These are phyloP conservation scores for Pangasianodon gigas DNA, from an alignment of 2,113 vertebrate species.

Conservation along the genomic window DNA sequence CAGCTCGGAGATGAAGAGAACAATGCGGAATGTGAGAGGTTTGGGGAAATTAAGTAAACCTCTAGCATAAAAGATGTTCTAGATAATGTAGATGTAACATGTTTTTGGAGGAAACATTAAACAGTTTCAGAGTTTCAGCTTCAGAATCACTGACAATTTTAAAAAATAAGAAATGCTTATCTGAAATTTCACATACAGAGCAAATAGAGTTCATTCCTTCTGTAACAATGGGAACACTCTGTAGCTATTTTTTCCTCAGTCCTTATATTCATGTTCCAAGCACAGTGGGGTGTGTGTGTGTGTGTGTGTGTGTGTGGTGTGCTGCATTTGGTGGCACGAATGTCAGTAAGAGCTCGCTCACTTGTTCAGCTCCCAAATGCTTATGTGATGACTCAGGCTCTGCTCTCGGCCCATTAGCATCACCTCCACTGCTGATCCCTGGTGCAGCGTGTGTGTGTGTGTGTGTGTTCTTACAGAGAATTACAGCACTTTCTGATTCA, in stretches of 20 bases:
- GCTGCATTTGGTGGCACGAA: not conserved
- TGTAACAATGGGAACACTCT: not conserved
- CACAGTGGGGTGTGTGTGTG: not conserved
- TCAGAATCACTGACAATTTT: not conserved
- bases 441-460: not conserved
- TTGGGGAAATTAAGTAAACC: too few relatives aligned
- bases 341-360: constrained; percentile 15
- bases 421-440: constrained; percentile 15
- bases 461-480: not conserved
- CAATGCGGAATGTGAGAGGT: too few relatives aligned
- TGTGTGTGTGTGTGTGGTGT: constrained; percentile 2
- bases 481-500: constrained; percentile 29
- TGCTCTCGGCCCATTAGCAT: not conserved
- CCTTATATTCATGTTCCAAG: not conserved
- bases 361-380: constrained; percentile 24
- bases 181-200: not conserved
- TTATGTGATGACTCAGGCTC: constrained; percentile 29
- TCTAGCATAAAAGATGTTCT: not conserved
- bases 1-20: too few relatives aligned
- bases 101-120: not conserved
- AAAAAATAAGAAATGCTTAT: not conserved
- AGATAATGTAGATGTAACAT: not conserved
- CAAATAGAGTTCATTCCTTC: not conserved
- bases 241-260: not conserved
- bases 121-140: not conserved